Evolutionary conservation across 1,140 invertebrate genomes (phyloP).

Genomic region (Bombus fervidus): DNA sequence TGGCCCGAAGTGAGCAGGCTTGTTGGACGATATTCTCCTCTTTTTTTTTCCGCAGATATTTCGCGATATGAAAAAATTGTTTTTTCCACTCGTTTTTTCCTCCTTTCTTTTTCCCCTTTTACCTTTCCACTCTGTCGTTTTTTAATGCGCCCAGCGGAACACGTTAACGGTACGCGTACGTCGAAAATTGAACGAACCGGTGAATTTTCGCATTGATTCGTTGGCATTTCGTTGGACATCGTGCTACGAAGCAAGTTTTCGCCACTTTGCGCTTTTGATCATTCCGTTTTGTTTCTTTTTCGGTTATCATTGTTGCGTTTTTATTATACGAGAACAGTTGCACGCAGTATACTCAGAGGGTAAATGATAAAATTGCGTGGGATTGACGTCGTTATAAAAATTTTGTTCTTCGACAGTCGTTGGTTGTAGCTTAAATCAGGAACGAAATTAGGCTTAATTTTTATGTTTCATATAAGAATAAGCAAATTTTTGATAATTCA

Average conservation of each 20-base stretch:
- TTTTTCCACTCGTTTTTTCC: not conserved
- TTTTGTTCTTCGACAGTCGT: not conserved
- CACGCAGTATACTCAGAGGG: not conserved
- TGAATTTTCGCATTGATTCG: constrained; percentile 7
- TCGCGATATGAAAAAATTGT: constrained; percentile 3
- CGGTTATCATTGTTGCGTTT: not conserved
- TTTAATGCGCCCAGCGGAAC: not conserved
- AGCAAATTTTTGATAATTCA: not conserved
- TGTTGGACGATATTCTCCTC: not conserved
- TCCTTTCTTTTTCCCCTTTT: not conserved
- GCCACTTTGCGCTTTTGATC: not conserved
- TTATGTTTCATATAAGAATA: not conserved
- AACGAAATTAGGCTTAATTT: too few species aligned
- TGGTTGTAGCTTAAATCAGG: not conserved
- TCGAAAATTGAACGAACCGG: constrained; percentile 20
- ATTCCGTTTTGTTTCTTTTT: not conserved
- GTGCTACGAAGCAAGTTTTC: not conserved
- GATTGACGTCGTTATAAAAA: constrained; percentile 14
- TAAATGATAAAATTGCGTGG: not conserved
- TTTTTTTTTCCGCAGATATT: not conserved
- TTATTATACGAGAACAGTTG: not conserved
- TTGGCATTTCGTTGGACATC: not conserved
- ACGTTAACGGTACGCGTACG: not conserved
- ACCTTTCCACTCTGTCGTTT: not conserved
- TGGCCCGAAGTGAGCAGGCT: not conserved